phyloP scores from a whole-genome alignment of 2,888 invertebrate genomes.

The Yponomeuta cagnagella region DNA sequence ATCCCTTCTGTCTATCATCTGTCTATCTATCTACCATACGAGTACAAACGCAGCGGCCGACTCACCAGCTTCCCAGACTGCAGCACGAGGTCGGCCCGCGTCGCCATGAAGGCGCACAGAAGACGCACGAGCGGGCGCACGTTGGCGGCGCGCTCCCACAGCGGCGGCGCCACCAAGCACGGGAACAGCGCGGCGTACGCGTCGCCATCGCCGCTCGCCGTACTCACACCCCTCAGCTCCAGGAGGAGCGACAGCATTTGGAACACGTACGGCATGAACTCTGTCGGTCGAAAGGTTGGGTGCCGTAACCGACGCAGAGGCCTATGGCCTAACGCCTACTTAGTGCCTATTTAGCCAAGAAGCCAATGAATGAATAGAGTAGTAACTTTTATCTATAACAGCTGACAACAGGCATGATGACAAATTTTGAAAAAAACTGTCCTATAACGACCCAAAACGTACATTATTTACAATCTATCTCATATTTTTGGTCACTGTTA shows the following conservation, averaged over 20 bases:
- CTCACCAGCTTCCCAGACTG: constrained; percentile 82
- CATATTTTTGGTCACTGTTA: too few species aligned
- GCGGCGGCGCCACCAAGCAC: constrained; percentile 89
- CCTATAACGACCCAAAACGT: too few species aligned
- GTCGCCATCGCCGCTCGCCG: constrained; percentile 74
- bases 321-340: too few species aligned
- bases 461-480: too few species aligned
- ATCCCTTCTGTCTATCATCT: too few species aligned
- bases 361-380: too few species aligned
- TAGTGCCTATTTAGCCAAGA: too few species aligned
- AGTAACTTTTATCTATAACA: too few species aligned
- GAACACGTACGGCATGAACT: constrained; percentile 99
- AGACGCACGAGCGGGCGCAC: constrained; percentile 95
- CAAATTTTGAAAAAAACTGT: too few species aligned
- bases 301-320: too few species aligned
- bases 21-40: too few species aligned
- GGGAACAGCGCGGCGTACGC: constrained; percentile 94
- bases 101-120: constrained; percentile 87
- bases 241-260: constrained; percentile 95
- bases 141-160: constrained; percentile 97
- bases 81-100: constrained; percentile 43
- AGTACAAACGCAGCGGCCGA: constrained; percentile 16
- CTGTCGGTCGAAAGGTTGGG: constrained; percentile 59
- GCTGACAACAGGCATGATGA: too few species aligned
- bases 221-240: constrained; percentile 78